Conservation (phyloP, 2,888 invertebrate genomes). For the Ferrisia virgata region DNA sequence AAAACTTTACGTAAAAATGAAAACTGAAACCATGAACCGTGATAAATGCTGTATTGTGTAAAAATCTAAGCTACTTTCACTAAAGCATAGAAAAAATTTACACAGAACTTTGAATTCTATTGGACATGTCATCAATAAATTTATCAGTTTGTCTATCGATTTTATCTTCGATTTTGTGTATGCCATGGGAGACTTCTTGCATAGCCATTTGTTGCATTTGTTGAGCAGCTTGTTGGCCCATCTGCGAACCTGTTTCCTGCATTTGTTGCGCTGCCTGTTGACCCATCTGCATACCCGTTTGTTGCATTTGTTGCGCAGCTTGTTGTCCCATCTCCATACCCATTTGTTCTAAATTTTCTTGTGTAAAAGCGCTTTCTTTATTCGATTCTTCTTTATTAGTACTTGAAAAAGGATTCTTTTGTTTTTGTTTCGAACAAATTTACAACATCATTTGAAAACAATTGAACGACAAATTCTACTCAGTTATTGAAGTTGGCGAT, state of each 20-base stretch:
- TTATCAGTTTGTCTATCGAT: conserved; percentile 41
- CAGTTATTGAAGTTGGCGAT: neutral
- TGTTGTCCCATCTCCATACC: conserved; percentile 34
- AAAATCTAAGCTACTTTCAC: neutral
- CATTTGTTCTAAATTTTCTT: conserved; percentile 34
- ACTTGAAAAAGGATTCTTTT: neutral
- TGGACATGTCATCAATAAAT: conserved; percentile 22
- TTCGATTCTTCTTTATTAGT: neutral
- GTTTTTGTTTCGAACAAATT: neutral
- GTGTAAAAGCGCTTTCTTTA: conserved; percentile 6
- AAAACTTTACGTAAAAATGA: neutral
- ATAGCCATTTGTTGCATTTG: conserved; percentile 4
- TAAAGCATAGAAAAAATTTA: neutral
- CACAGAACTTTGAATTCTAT: neutral
- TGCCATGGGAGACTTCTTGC: conserved; percentile 1
- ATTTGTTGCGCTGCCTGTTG: neutral
- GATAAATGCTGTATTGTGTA: neutral
- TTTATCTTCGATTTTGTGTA: conserved; percentile 44
- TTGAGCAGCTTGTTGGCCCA: conserved; percentile 23
- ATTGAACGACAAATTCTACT: neutral
- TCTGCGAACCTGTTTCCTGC: neutral
- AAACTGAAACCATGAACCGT: neutral
- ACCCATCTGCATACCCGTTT: conserved; percentile 25
- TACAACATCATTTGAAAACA: neutral
- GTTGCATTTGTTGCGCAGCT: conserved; percentile 18